Evolutionary conservation across 2,797 vertebrate genomes (phyloP).

Genomic region (Darevskia mixta): DNA sequence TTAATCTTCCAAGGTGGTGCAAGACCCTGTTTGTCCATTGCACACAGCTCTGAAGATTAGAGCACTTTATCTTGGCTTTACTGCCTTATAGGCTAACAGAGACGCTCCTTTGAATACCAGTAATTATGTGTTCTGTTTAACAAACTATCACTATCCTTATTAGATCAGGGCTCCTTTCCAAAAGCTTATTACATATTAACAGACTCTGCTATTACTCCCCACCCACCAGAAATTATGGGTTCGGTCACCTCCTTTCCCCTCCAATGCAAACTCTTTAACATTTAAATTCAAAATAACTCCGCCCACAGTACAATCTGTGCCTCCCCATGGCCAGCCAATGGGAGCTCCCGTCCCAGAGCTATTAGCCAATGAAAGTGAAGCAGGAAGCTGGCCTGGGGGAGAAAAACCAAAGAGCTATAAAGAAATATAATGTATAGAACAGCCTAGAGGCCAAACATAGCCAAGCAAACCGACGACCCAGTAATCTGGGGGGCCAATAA

Average conservation of each 20-base stretch:
- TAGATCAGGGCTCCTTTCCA: background rate
- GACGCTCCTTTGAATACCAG: too few relatives aligned
- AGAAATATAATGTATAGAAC: background rate
- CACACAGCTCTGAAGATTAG: too few relatives aligned
- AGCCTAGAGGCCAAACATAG: too few relatives aligned
- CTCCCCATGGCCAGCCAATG: rapidly evolving
- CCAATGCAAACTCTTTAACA: slow-evolving; percentile 35
- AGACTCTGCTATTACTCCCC: background rate
- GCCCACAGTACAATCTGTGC: slow-evolving; percentile 27
- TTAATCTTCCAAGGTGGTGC: background rate
- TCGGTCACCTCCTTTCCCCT: background rate
- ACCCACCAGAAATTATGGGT: background rate
- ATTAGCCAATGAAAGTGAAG: slow-evolving; percentile 9
- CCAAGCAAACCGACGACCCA: too few relatives aligned
- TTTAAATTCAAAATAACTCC: slow-evolving; percentile 48
- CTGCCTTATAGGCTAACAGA: too few relatives aligned
- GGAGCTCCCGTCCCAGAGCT: rapidly evolving
- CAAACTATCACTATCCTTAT: background rate
- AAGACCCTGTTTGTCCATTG: background rate
- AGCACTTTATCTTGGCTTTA: too few relatives aligned
- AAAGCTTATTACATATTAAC: background rate
- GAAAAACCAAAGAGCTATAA: background rate
- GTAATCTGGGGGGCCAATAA: too few relatives aligned
- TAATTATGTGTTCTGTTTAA: too few relatives aligned
- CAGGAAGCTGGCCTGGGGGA: rapidly evolving